Conservation (phyloP, 2,113 vertebrate species). For the Dipodomys spectabilis region DNA sequence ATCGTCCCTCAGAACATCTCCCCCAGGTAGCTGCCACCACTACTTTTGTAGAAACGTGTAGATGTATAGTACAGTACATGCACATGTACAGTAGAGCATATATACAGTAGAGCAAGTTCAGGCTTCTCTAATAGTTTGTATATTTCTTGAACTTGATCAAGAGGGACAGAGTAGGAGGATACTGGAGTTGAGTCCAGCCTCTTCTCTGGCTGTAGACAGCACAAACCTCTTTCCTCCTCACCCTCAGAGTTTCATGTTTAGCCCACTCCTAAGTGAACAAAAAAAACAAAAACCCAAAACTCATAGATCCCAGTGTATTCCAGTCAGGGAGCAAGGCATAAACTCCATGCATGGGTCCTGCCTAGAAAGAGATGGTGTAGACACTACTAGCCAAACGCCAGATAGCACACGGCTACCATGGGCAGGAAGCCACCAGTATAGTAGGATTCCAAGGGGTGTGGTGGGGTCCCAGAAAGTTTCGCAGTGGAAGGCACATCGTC, state of each 20-base stretch:
- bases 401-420: rapidly evolving
- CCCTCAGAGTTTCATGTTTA: neutral
- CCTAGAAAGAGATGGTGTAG: neutral
- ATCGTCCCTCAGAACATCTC: no score
- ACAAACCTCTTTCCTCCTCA: no score
- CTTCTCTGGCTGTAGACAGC: neutral
- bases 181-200: no score
- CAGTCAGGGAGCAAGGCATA: neutral
- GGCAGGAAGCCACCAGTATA: neutral
- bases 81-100: no score
- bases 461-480: neutral
- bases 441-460: neutral
- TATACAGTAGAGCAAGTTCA: neutral
- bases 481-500: neutral
- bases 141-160: neutral
- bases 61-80: neutral
- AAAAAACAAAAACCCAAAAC: neutral
- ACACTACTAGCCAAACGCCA: neutral
- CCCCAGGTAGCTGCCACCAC: neutral
- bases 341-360: neutral
- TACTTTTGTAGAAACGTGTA: neutral
- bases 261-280: neutral
- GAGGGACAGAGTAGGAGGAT: neutral
- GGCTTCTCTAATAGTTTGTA: neutral
- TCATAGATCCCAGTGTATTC: neutral